Percentiles rank a stretch among this genome's conserved stretches.
phyloP scores from a whole-genome alignment of 2,113 vertebrate genomes.

The Plectropomus leopardus region DNA sequence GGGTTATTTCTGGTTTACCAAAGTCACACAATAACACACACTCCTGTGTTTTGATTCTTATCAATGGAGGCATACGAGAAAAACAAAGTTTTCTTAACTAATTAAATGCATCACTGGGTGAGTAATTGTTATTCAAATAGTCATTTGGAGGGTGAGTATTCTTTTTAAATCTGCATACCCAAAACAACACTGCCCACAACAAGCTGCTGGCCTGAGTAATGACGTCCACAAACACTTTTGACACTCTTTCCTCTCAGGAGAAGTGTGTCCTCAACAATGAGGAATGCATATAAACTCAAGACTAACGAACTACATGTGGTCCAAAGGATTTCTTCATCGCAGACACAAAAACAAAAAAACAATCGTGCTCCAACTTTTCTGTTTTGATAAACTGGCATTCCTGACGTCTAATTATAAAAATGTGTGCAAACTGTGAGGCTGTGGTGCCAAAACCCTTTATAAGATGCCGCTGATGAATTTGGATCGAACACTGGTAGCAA shows the following conservation, averaged over 20 bases:
- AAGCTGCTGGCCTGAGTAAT: neutral
- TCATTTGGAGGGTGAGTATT: too few relatives aligned
- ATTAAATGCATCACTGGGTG: too few relatives aligned
- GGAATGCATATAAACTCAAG: constrained; percentile 67
- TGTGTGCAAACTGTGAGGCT: neutral
- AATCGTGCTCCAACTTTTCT: neutral
- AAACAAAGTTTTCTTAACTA: too few relatives aligned
- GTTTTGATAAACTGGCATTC: neutral
- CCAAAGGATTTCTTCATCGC: constrained; percentile 40
- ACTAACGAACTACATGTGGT: constrained; percentile 68
- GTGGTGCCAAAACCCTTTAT: neutral
- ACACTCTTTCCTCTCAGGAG: constrained; percentile 16
- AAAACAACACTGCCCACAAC: constrained; percentile 3
- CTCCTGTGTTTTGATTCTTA: too few relatives aligned
- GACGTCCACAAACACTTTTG: constrained; percentile 48
- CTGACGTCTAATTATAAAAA: neutral
- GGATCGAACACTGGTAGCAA: neutral
- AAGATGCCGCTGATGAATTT: neutral
- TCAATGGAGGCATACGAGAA: too few relatives aligned
- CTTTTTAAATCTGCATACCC: neutral
- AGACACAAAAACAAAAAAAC: constrained; percentile 15
- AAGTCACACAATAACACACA: too few relatives aligned
- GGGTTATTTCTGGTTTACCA: too few relatives aligned
- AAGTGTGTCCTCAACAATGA: constrained; percentile 61
- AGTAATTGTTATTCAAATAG: too few relatives aligned